Percentiles rank a stretch among this genome's conserved stretches.
Conservation (phyloP, 2,888 invertebrate genomes). For the Clepsis dumicolana region DNA sequence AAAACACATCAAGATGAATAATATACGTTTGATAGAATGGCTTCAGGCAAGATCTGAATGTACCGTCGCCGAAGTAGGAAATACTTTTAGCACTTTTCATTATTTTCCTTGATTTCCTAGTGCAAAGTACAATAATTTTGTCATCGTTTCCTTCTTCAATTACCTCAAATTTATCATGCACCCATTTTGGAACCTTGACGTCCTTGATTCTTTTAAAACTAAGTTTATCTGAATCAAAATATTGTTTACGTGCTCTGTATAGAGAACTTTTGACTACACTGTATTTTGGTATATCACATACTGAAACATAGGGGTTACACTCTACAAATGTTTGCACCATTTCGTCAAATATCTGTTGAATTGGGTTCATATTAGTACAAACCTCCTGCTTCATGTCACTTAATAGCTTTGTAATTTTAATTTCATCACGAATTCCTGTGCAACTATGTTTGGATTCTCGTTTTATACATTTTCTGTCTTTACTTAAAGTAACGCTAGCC, state of each 20-base stretch:
- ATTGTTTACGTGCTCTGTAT: background rate
- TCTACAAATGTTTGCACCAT: background rate
- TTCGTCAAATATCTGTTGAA: background rate
- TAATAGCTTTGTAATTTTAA: background rate
- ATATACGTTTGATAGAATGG: conserved; percentile 4
- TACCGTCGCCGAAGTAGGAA: conserved; percentile 2
- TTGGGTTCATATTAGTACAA: background rate
- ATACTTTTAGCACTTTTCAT: background rate
- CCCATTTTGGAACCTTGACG: background rate
- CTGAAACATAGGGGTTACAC: background rate
- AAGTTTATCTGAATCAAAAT: background rate
- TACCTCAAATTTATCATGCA: too few species aligned
- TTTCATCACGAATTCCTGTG: background rate
- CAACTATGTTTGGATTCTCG: too few species aligned
- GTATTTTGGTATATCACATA: background rate
- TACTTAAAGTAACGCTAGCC: too few species aligned
- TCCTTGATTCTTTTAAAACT: conserved; percentile 1
- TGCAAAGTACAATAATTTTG: background rate
- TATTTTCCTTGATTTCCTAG: background rate
- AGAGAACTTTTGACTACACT: conserved; percentile 1
- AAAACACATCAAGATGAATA: conserved; percentile 6
- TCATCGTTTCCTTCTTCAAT: background rate
- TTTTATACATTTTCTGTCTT: too few species aligned
- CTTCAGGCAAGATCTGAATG: conserved; percentile 2
- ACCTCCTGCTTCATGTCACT: conserved; percentile 1